Conservation (phyloP, 2,113 vertebrate species). For the Saguinus midas region DNA sequence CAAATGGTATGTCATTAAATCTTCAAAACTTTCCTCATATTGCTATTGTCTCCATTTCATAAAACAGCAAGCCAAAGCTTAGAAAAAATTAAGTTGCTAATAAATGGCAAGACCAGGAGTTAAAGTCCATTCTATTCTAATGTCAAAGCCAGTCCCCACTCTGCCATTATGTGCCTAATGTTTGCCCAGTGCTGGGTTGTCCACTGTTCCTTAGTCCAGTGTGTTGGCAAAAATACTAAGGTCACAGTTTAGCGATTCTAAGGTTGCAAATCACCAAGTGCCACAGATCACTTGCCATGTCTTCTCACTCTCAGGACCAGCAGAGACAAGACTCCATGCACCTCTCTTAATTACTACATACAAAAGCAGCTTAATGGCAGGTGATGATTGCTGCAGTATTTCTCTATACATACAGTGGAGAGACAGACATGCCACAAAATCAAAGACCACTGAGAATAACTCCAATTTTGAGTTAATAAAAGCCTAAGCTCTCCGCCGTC, state of each 20-base stretch:
- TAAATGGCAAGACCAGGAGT: background rate
- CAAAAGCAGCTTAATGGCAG: background rate
- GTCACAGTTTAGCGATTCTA: background rate
- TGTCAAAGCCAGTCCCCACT: background rate
- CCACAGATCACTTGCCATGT: background rate
- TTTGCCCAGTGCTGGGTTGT: background rate
- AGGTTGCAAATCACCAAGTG: background rate
- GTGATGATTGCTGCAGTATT: background rate
- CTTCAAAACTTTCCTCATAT: background rate
- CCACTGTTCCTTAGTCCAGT: background rate
- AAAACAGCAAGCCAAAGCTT: background rate
- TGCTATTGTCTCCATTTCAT: background rate
- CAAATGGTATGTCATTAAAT: background rate
- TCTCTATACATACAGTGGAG: background rate
- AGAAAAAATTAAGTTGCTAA: background rate
- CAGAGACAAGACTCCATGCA: background rate
- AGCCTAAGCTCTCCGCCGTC: background rate
- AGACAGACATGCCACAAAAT: background rate
- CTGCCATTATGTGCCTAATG: rapidly evolving
- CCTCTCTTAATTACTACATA: background rate
- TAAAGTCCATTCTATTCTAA: background rate
- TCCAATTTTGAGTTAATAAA: background rate
- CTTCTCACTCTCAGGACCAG: background rate
- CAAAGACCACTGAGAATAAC: background rate
- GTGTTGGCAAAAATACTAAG: background rate